Evolutionary conservation across 2,797 vertebrate genomes (phyloP), one percentile per base, ranked within the genome.

Genomic region (Valencia hispanica): DNA sequence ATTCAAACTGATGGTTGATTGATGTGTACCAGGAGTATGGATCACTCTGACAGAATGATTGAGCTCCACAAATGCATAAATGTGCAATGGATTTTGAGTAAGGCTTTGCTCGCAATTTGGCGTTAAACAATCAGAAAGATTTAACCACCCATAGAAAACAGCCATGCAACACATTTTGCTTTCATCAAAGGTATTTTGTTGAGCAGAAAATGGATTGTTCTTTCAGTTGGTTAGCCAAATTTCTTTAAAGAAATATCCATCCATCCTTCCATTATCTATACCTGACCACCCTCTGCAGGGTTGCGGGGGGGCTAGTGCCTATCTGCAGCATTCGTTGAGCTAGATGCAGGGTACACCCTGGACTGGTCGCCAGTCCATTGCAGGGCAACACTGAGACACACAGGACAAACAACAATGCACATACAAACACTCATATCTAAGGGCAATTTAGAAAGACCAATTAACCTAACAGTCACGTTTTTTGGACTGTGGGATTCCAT

Each of bases 1-100:
- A 80, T 90, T 86, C 79, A 83, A 68, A 59, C 77, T 63, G 76
- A 86, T 84, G 89, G 90, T 84, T 91, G 89, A 92, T 84, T 89
- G 90, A 91, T 86, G 84, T 43, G 22, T 85, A 83, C 27, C 86
- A 83, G 75, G 69, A 71, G 61, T 84, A 86, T 85, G 75, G 88
- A 89, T 88, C 77, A 45, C 69, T 61, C 74, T 83, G 89, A 90
- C 84, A 80, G 76, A 43, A 84, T 63, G 66, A 53, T 75, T 82
- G 89, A 85, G 79, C 81, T 41, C 32, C n/a, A 61, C 71, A 78
- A 65, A 82, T 81, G 75, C 63, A 74, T 84, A 83, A 80, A 74
- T 83, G 79, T 73, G 74, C 83, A 88, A 84, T 87, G 76, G 53
- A 57, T 86, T 76, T 61, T 48, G 71, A 72, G 12, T 32, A 11